These are phyloP conservation scores for Archips xylosteana DNA, from an alignment of 2,888 invertebrate species.

Conservation along the genomic window DNA sequence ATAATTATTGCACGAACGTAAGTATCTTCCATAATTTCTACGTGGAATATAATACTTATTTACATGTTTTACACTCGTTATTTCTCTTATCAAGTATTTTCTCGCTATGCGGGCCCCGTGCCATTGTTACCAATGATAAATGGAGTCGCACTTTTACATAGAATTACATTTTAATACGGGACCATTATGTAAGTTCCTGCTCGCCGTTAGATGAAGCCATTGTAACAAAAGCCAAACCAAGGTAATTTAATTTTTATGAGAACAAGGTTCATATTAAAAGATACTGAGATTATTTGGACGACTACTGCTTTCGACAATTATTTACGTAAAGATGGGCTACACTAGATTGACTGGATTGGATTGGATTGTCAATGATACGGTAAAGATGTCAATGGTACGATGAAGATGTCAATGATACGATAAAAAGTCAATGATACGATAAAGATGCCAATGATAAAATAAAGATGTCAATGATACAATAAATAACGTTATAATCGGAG, in stretches of 20 bases:
- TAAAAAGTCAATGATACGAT: no score
- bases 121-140: conserved; percentile 22
- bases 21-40: background rate
- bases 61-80: conserved; percentile 10
- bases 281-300: no score
- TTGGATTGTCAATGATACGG: no score
- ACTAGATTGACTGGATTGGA: no score
- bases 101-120: conserved; percentile 19
- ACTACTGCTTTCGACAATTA: no score
- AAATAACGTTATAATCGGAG: no score
- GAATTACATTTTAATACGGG: conserved; percentile 18
- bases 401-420: no score
- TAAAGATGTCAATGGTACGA: no score
- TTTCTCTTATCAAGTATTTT: conserved; percentile 17
- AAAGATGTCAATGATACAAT: no score
- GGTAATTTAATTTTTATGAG: background rate
- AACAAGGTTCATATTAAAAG: background rate
- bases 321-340: no score
- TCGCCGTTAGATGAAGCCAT: background rate
- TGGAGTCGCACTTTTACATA: conserved; percentile 22
- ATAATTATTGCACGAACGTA: background rate
- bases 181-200: conserved; percentile 13
- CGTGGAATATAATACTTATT: background rate
- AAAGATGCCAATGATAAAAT: no score
- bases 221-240: background rate